These are phyloP conservation scores for Trochalopteron elliotii DNA, from an alignment of 2,113 vertebrate species.

Conservation along the genomic window DNA sequence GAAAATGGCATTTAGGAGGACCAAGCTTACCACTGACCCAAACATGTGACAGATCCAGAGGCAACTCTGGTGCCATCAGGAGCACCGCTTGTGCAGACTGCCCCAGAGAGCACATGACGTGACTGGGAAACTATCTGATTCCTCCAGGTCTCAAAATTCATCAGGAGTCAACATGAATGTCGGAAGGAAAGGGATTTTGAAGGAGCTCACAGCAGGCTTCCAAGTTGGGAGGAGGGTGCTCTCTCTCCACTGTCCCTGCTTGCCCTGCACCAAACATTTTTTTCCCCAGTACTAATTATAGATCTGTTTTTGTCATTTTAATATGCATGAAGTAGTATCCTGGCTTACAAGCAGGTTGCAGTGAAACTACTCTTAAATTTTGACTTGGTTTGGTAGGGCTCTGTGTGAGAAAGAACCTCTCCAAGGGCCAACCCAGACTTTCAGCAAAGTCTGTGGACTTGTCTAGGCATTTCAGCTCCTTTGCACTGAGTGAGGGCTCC, in stretches of 20 bases:
- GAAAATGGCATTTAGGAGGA: constrained; percentile 64
- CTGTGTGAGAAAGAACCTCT: background rate
- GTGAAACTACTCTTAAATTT: background rate
- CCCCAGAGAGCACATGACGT: constrained; percentile 31
- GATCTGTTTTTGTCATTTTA: constrained; percentile 14
- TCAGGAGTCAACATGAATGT: constrained; percentile 63
- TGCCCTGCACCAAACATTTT: constrained; percentile 26
- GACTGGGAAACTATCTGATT: constrained; percentile 66
- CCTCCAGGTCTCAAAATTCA: constrained; percentile 66
- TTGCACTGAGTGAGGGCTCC: background rate
- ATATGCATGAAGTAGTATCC: background rate
- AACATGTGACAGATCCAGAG: constrained; percentile 50
- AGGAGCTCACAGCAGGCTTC: constrained; percentile 30
- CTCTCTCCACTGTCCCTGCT: constrained; percentile 21
- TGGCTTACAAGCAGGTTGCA: background rate
- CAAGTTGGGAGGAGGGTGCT: background rate
- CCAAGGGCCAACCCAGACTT: background rate
- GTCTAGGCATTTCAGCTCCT: background rate
- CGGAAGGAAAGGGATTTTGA: constrained; percentile 65
- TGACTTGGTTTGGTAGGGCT: background rate
- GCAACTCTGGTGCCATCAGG: constrained; percentile 29
- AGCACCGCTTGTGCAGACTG: background rate
- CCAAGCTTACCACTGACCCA: constrained; percentile 38
- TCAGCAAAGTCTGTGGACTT: background rate
- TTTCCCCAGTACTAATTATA: constrained; percentile 43